phyloP scores from a whole-genome alignment of 2,797 vertebrate species.

The Enteromius fasciolatus region DNA sequence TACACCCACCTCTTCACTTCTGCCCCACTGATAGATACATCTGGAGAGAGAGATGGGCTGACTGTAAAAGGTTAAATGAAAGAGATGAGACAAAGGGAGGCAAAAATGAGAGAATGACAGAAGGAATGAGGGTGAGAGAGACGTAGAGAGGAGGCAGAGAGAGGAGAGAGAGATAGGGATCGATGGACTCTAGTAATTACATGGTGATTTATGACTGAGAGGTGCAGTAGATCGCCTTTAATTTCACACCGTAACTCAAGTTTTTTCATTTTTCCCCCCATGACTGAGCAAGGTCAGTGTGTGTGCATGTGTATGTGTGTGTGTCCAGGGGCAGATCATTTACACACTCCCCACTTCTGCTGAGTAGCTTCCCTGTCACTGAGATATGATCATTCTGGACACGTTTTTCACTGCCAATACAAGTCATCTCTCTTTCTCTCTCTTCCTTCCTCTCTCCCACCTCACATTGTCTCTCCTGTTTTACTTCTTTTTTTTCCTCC shows the following conservation, averaged over 20 bases:
- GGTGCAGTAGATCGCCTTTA: constrained; percentile 76
- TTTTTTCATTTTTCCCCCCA: constrained; percentile 62
- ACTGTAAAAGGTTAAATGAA: constrained; percentile 45
- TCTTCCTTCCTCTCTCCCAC: constrained; percentile 35
- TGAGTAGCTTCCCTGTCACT: constrained; percentile 60
- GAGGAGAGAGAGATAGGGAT: constrained; percentile 69
- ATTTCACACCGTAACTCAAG: constrained; percentile 82
- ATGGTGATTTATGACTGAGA: constrained; percentile 77
- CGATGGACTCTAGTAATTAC: constrained; percentile 76
- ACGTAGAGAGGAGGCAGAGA: constrained; percentile 44
- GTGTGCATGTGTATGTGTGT: constrained; percentile 46
- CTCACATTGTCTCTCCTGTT: constrained; percentile 47
- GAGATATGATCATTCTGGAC: constrained; percentile 62
- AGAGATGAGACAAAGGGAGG: constrained; percentile 38
- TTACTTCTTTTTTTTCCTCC: constrained; percentile 6
- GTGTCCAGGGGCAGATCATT: constrained; percentile 45
- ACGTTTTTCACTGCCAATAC: constrained; percentile 61
- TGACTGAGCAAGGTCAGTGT: constrained; percentile 79
- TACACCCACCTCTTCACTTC: constrained; percentile 33
- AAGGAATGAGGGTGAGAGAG: constrained; percentile 29
- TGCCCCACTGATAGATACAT: constrained; percentile 35
- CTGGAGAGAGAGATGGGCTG: constrained; percentile 20
- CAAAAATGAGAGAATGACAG: constrained; percentile 21
- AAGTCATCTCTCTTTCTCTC: constrained; percentile 53
- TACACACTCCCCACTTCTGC: constrained; percentile 58